Evolutionary conservation across 64 coral and sea anemone genomes (phyloP).

Genomic region (Stichodactyla helianthus): DNA sequence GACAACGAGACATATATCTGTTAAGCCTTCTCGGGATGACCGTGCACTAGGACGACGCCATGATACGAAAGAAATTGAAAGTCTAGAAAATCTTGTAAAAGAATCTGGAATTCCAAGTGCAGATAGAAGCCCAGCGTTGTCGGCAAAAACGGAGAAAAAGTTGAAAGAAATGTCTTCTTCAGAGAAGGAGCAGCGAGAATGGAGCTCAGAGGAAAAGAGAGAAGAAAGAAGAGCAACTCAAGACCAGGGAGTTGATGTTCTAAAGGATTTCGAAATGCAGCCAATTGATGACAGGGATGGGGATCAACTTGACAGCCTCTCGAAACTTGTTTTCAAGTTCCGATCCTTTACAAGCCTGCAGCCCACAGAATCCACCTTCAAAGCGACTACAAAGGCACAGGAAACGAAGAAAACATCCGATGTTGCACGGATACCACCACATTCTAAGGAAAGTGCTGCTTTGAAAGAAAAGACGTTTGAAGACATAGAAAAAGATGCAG

Average conservation of each 20-base stretch:
- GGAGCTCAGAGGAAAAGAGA: neutral
- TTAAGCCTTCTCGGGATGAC: neutral
- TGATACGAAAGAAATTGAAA: neutral
- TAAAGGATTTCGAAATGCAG: neutral
- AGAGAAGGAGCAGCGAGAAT: neutral
- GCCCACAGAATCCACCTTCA: neutral
- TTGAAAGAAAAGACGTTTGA: too few relatives aligned
- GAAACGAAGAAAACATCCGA: neutral
- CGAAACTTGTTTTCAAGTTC: constrained; percentile 17
- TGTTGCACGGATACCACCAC: neutral
- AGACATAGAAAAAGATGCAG: neutral
- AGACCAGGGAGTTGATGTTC: neutral
- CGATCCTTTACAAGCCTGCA: neutral
- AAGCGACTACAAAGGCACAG: neutral
- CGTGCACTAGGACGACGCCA: neutral
- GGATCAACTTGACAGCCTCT: neutral
- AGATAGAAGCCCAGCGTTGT: neutral
- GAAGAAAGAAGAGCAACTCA: too few relatives aligned
- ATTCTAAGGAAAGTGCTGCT: too few relatives aligned
- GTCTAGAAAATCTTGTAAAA: neutral
- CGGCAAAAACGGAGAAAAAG: neutral
- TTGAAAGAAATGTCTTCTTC: neutral
- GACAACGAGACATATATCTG: neutral
- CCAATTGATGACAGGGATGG: neutral
- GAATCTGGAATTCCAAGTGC: neutral